These are phyloP conservation scores for Nyctalus aviator DNA, from an alignment of 2,797 vertebrate genomes.

Conservation along the genomic window DNA sequence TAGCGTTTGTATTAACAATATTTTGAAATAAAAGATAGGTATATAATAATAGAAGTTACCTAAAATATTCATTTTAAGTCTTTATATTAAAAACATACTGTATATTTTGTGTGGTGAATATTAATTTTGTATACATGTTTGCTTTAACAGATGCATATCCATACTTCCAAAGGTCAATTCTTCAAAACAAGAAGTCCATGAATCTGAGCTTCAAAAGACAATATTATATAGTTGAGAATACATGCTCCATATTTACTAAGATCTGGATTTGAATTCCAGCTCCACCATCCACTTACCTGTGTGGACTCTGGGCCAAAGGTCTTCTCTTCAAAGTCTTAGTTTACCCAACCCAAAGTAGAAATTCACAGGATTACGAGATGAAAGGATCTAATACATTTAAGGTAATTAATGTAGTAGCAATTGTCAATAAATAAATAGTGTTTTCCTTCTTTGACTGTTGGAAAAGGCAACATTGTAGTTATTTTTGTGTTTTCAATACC, in stretches of 20 bases:
- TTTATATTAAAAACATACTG: not conserved
- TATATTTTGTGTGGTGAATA: not conserved
- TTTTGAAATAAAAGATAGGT: slow-evolving; percentile 48
- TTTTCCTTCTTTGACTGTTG: not conserved
- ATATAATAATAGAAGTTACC: not conserved
- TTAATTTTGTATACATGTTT: slow-evolving; percentile 1
- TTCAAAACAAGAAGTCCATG: not conserved
- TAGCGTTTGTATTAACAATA: slow-evolving; percentile 27
- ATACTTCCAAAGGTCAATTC: not conserved
- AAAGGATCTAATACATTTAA: slow-evolving; percentile 11
- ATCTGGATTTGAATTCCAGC: not conserved
- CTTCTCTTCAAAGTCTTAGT: not conserved
- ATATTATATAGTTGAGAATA: not conserved
- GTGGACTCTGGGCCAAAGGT: not conserved
- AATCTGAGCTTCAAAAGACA: slow-evolving; percentile 21
- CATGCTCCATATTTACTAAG: not conserved
- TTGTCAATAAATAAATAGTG: not conserved
- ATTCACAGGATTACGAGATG: not conserved
- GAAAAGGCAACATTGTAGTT: not conserved
- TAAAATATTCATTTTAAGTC: slow-evolving; percentile 46
- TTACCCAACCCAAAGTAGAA: not conserved
- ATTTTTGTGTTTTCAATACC: slow-evolving; percentile 4
- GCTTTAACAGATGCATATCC: not conserved
- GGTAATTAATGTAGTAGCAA: not conserved
- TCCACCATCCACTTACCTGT: not conserved